A percentile compares a stretch with the other conserved stretches of the same genome.
These are phyloP conservation scores for Aphrophora alni DNA, from an alignment of 2,888 invertebrate species.

Conservation along the genomic window DNA sequence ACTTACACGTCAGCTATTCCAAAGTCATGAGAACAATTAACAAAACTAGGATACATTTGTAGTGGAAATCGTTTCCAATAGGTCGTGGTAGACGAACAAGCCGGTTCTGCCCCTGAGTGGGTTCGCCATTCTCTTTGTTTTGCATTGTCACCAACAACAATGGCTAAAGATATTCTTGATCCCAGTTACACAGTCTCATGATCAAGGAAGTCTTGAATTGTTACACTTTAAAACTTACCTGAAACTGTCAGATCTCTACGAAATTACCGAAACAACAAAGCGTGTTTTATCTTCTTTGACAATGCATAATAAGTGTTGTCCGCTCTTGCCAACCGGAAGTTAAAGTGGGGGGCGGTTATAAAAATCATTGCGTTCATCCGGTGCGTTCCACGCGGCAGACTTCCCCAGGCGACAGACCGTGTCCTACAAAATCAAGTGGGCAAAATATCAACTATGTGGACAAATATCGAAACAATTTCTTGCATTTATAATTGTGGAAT, in stretches of 20 bases:
- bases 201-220: conserved; percentile 21
- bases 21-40: not conserved
- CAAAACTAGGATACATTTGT: not conserved
- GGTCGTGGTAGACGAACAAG: not conserved
- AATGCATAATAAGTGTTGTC: conserved; percentile 48
- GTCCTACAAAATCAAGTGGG: conserved; percentile 46
- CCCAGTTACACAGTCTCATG: conserved; percentile 3
- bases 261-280: conserved; percentile 44
- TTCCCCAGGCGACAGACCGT: conserved; percentile 50
- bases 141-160: conserved; percentile 30
- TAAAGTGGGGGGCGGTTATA: conserved; percentile 49
- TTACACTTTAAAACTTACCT: conserved; percentile 36
- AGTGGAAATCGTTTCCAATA: not conserved
- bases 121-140: conserved; percentile 16
- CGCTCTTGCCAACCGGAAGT: conserved; percentile 40
- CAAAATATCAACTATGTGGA: conserved; percentile 39
- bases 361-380: conserved; percentile 54
- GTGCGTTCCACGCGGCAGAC: conserved; percentile 52
- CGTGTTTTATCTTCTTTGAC: conserved; percentile 46
- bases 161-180: conserved; percentile 21
- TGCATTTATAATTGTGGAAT: not conserved
- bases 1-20: not conserved
- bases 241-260: conserved; percentile 42
- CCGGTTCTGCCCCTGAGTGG: conserved; percentile 34
- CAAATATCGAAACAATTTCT: not conserved